phyloP scores from a whole-genome alignment of 2,888 invertebrate species.

The Erynnis tages region DNA sequence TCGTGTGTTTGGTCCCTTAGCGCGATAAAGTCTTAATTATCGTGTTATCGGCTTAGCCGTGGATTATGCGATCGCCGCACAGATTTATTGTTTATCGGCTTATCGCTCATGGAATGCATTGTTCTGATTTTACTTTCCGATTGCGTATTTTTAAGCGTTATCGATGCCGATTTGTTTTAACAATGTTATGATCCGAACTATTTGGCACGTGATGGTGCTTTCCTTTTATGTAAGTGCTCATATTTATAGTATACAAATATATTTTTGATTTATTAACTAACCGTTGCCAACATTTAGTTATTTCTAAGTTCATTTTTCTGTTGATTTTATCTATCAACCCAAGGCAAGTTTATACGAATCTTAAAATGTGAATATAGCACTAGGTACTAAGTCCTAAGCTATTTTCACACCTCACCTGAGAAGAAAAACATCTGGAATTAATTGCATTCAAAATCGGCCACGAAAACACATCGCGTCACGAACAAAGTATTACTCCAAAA shows the following conservation, averaged over 20 bases:
- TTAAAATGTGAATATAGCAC: too few species aligned
- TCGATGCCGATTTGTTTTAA: neutral
- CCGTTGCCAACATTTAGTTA: too few species aligned
- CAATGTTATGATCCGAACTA: neutral
- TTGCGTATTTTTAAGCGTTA: slow-evolving; percentile 2
- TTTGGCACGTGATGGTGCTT: too few species aligned
- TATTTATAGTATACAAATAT: too few species aligned
- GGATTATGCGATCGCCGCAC: slow-evolving; percentile 60
- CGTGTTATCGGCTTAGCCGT: slow-evolving; percentile 52
- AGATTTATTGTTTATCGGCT: slow-evolving; percentile 68
- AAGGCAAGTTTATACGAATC: too few species aligned
- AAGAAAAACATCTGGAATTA: neutral
- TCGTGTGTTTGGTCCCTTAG: too few species aligned
- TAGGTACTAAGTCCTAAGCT: too few species aligned
- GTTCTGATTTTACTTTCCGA: slow-evolving; percentile 31
- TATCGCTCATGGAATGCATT: slow-evolving; percentile 57
- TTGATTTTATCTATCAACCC: too few species aligned
- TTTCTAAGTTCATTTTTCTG: too few species aligned
- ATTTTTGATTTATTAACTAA: too few species aligned
- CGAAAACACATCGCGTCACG: neutral
- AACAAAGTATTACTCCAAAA: slow-evolving; percentile 15
- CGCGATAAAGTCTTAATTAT: slow-evolving; percentile 52
- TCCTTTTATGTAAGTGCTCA: too few species aligned
- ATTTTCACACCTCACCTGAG: too few species aligned
- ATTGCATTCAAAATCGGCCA: neutral